These are phyloP conservation scores for Hippoglossus stenolepis DNA, from an alignment of 2,113 vertebrate species.

Conservation along the genomic window DNA sequence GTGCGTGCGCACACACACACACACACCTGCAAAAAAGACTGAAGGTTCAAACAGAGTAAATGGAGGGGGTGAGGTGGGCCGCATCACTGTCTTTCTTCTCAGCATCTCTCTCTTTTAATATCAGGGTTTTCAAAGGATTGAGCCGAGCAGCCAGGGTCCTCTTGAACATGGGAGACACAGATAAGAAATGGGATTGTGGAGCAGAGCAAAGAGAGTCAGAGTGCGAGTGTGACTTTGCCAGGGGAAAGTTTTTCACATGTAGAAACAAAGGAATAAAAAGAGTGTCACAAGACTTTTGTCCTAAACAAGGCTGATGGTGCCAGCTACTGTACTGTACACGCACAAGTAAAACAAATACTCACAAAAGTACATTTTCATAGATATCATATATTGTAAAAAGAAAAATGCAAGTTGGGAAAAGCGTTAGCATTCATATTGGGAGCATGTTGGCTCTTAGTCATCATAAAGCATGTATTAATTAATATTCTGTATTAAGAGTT, in stretches of 20 bases:
- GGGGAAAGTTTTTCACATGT: slow-evolving; percentile 48
- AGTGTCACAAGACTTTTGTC: not conserved
- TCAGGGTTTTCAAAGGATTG: slow-evolving; percentile 67
- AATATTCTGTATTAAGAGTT: too few species aligned
- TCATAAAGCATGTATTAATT: too few species aligned
- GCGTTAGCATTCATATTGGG: too few species aligned
- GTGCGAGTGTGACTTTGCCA: slow-evolving; percentile 54
- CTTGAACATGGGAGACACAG: slow-evolving; percentile 61
- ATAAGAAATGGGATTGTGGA: slow-evolving; percentile 60
- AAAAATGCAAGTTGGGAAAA: too few species aligned
- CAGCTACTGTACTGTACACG: not conserved
- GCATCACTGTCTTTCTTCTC: slow-evolving; percentile 49
- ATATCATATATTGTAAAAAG: too few species aligned
- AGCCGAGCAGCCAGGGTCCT: slow-evolving; percentile 50
- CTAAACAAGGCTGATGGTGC: not conserved
- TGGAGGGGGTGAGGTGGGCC: slow-evolving; percentile 34
- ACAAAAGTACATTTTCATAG: not conserved
- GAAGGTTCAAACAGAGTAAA: slow-evolving; percentile 53
- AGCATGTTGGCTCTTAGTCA: too few species aligned
- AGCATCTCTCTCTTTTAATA: slow-evolving; percentile 61
- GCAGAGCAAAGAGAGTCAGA: slow-evolving; percentile 40
- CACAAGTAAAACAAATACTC: not conserved
- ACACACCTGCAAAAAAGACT: slow-evolving; percentile 25
- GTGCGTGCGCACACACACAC: too few species aligned
- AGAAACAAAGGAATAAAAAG: slow-evolving; percentile 51